Base-by-base conservation (phyloP, 2,888 invertebrate genomes). In the Pediacus dermestoides region DNA sequence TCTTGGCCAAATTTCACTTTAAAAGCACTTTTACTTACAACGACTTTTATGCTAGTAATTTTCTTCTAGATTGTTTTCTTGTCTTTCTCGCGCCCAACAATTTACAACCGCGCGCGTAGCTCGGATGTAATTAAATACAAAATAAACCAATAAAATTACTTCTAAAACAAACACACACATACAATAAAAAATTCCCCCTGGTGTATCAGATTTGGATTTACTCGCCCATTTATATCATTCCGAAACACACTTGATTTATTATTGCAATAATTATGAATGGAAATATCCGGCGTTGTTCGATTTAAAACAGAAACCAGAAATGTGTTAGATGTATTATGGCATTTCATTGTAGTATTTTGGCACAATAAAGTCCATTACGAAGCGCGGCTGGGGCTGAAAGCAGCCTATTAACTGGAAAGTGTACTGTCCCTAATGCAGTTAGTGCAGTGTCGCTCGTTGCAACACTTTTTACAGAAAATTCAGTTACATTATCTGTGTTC, bases 361-460 rank as follows among this genome's bases (percentile, higher is more conserved):
- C 54, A 64, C 66, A 66, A 67, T 64, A 61, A 61, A 65, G 63
- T 66, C 66, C 66, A 68, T 68, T 68, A 67, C 60, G 34, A 54
- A 53, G 50, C 52, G 54, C 57, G 53, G 58, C 52, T 45, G 46
- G 53, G 51, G 23, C 8, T 23, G 23, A 23, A 23, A 23, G 23
- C 23, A 9, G 10, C 59, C 68, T 66, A 67, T 68, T 67, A 68
- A 63, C 60, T 64, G 53, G 61, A 55, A 65, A 68, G 64, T 67
- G 64, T 65, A 63, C 64, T 57, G 60, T 43, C 61, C 61, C 53
- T 68, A 68, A 68, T 67, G 66, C 60, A 64, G 65, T 68, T 68
- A 61, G 56, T 59, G 58, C 59, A 23, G 23, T 55, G 57, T 48
- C 53, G 58, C 55, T 55, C 57, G 57, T 57, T 60, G 56, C 50